Percentiles rank a stretch among this genome's conserved stretches.
Evolutionary conservation across 2,888 invertebrate genomes (phyloP).

Genomic region (Dicyrtomina minuta): DNA sequence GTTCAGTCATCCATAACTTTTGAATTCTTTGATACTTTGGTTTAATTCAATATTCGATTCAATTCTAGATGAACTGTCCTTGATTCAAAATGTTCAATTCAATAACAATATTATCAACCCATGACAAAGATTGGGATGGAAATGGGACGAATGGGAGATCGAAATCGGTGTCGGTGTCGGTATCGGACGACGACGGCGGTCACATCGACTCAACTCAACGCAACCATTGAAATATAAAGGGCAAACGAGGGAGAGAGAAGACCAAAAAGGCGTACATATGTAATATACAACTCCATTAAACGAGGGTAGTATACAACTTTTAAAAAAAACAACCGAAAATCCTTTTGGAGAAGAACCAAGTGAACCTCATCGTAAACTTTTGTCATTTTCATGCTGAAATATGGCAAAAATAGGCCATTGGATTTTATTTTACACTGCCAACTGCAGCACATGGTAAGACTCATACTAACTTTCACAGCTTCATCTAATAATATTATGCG

Average conservation of each 20-base stretch:
- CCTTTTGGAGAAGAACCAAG: not conserved
- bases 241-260: too few relatives aligned
- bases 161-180: too few relatives aligned
- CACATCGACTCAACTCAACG: not conserved
- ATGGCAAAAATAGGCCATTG: slow-evolving; percentile 32
- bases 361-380: slow-evolving; percentile 29
- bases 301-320: too few relatives aligned
- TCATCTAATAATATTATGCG: not conserved
- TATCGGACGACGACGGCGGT: not conserved
- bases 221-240: not conserved
- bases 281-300: too few relatives aligned
- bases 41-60: slow-evolving; percentile 8
- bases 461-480: slow-evolving; percentile 9
- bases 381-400: slow-evolving; percentile 42
- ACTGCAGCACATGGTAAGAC: slow-evolving; percentile 2
- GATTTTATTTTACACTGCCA: slow-evolving; percentile 27
- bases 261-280: too few relatives aligned
- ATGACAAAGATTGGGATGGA: not conserved
- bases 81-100: not conserved
- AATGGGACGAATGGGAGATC: too few relatives aligned
- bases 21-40: slow-evolving; percentile 23
- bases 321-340: too few relatives aligned
- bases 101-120: slow-evolving; percentile 1
- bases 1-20: slow-evolving; percentile 36
- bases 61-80: slow-evolving; percentile 1